Base-by-base conservation (phyloP, 2,797 vertebrate species). In the Danio jaintianensis region DNA sequence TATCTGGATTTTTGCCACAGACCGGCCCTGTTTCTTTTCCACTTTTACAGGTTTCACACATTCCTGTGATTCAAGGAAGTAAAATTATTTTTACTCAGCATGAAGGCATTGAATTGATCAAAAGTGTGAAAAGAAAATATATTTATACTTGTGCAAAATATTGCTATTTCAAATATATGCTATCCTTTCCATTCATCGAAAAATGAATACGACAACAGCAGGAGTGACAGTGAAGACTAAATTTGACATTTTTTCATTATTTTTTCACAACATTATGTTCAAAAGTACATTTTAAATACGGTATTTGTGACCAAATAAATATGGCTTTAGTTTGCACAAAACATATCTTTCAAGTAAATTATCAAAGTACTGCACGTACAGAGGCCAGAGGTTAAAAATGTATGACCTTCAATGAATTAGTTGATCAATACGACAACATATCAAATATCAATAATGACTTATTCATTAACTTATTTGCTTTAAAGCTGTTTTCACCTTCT, bases 21-120 rank as follows among this genome's bases (percentile, higher is more conserved):
- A 94, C 83, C 91, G 92, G 0, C 95, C 96, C 0, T 87, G 55
- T 80, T 94, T 96, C 86, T 94, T 97, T 38, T 96, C 94, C 68
- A 98, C 85, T 86, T 96, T 94, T 0, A 99, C 87, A 12, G 98
- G 98, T 86, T 99, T 99, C 82, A 97, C 92, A 87, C 98, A 99
- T 74, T 96, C 96, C 98, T 99, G 50, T 52, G 15, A 47, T 7
- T 47, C 12, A 7, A 7, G 45, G 45, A 47, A 50, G 12, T 4
- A 11, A 5, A 52, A 15, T 11, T 12, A 55, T 15, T 55, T n/a
- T 53, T 13, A 48, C 4, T 38, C 9, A 7, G n/a, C n/a, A 10
- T 7, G 18, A 12, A 8, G 18, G 18, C 20, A 64, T 20, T 45
- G 8, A 47, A 45, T 47, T 47, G 5, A 45, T 20, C n/a, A 22